Evolutionary conservation across 2,888 invertebrate genomes (phyloP), one percentile per base, ranked within the genome.

Genomic region (Melinaea marsaeus): DNA sequence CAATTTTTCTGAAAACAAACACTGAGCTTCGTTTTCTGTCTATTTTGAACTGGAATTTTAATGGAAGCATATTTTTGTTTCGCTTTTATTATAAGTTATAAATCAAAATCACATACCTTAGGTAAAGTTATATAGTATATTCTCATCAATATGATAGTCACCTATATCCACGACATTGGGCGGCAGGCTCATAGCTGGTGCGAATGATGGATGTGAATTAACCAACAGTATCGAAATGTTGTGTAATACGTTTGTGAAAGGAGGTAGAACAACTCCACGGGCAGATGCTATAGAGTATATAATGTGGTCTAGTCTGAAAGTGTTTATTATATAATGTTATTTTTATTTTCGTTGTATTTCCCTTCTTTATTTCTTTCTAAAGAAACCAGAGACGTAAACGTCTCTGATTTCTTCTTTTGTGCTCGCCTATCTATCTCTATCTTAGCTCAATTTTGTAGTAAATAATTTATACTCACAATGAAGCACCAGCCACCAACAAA

Each of bases 151-250:
- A 64, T 86, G 85, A 55, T 78, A 86, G 0, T 85, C 86, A 3
- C 74, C 86, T 0, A 86, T 75, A 2, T 81, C 77, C 0, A 86
- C 62, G 0, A 81, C 81, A 34, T 86, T 86, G 0, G 84, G 80
- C 0, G 86, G 84, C 4, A 79, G 32, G 42, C 76, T 77, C 58
- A 70, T 70, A 0, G 80, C 73, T 0, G 75, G 70, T 0, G 74
- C 71, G 7, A 83, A 70, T 0, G 83, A 79, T 0, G 83, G 79
- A 48, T 86, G 82, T 0, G 83, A 76, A 71, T 85, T 84, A 0
- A 78, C 74, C 1, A 86, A 69, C 42, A 86, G 51, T 0, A 85
- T 70, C 0, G 84, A 82, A 0, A 83, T 68, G 61, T 86, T 79
- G 48, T 75, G 58, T 2, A 72, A 22, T 0, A 79, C 80, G 0